phyloP scores from a whole-genome alignment of 2,888 invertebrate genomes.

The Agrenia bidenticulata region DNA sequence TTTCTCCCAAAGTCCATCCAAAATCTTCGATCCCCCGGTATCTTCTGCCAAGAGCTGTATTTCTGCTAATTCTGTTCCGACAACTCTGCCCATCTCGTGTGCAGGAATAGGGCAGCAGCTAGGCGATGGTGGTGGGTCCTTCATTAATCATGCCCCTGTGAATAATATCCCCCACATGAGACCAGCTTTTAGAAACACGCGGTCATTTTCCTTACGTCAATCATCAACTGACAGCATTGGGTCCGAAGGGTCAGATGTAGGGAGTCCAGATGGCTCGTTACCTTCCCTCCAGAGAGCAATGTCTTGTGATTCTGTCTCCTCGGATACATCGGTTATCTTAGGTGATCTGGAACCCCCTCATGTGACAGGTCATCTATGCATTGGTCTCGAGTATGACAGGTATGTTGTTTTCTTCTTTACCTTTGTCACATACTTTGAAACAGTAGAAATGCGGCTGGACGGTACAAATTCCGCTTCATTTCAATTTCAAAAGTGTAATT shows the following conservation, averaged over 20 bases:
- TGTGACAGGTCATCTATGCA: slow-evolving; percentile 72
- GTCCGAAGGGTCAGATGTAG: slow-evolving; percentile 45
- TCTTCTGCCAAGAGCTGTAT: background rate
- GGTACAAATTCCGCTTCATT: no score
- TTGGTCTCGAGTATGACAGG: slow-evolving; percentile 76
- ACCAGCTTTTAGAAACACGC: slow-evolving; percentile 39
- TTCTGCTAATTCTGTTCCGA: no score
- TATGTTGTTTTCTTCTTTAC: no score
- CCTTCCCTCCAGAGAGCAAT: slow-evolving; percentile 65
- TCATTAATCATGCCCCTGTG: background rate
- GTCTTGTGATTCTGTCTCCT: slow-evolving; percentile 78
- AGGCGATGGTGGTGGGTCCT: background rate
- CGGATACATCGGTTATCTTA: slow-evolving; percentile 72
- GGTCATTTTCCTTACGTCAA: slow-evolving; percentile 51
- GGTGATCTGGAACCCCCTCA: slow-evolving; percentile 69
- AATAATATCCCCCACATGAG: slow-evolving; percentile 23
- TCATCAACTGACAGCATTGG: slow-evolving; percentile 50
- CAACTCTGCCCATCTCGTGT: no score
- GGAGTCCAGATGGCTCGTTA: slow-evolving; percentile 52
- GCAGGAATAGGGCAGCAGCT: background rate
- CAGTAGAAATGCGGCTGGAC: no score
- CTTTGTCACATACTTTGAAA: no score
- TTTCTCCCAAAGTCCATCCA: slow-evolving; percentile 9
- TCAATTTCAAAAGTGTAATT: no score
- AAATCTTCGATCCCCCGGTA: background rate